Evolutionary conservation across 2,797 vertebrate species (phyloP), one percentile per base, ranked within the genome.

Genomic region (Carapus acus): DNA sequence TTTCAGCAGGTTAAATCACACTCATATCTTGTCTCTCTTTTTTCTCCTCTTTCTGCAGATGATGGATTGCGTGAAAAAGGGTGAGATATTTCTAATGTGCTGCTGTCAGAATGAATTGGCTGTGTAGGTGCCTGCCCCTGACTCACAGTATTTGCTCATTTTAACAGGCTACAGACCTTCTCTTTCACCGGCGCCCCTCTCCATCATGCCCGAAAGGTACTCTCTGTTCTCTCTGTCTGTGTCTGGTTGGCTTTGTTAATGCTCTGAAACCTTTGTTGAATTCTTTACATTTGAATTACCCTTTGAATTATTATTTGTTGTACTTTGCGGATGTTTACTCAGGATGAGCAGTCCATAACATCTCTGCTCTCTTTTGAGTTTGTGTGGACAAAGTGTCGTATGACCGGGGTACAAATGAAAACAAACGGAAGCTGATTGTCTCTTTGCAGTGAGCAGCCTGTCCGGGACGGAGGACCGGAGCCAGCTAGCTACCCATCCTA

Each of bases 11-110:
- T n/a, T n/a, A n/a, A n/a, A n/a, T n/a, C n/a, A n/a, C n/a, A n/a
- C n/a, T n/a, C n/a, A 29, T 29, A 11, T 29, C 31, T 33, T 13
- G 6, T 33, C 31, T 38, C 11, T 34, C 40, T 2, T 38, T 13
- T 47, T 3, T 56, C 14, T 58, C 1, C 65, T 48, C 44, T 43
- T 36, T 60, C 43, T 52, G 12, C 66, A 90, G 88, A 86, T 89
- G 81, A 68, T 14, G 44, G 67, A 62, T 38, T 90, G 88, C 70
- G 38, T 40, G 40, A 21, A 51, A 1, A 62, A 72, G 22, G 87
- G 88, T 90, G 58, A 84, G 69, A 27, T 3, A 31, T 36, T 4
- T 33, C 6, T 13, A 7, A 13, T 33, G 31, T 33, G 31, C n/a
- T n/a, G n/a, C n/a, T 33, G 31, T 4, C 8, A 3, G 8, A 11